These are phyloP conservation scores for Blera fallax DNA, from an alignment of 2,888 invertebrate genomes.

Conservation along the genomic window DNA sequence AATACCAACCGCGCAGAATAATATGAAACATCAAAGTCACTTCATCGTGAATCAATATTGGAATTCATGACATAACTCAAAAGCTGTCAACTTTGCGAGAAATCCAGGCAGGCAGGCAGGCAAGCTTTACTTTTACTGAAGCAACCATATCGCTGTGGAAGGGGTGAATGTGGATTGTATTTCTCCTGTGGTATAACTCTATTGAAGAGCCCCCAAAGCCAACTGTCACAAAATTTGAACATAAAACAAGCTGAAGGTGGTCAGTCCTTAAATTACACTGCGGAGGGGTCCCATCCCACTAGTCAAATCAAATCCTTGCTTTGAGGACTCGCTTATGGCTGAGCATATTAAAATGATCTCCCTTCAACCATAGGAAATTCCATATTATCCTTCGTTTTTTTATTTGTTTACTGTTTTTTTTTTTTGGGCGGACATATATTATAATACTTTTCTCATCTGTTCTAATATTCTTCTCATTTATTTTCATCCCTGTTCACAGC, in stretches of 20 bases:
- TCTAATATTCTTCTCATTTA: conserved; percentile 31
- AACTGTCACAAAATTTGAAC: no score
- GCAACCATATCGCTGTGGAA: no score
- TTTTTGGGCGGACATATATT: background rate
- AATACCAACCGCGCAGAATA: background rate
- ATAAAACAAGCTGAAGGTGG: no score
- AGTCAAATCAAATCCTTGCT: background rate
- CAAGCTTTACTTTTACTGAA: no score
- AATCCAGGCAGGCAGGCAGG: background rate
- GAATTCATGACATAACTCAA: background rate
- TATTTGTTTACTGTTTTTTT: background rate
- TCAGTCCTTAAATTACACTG: no score
- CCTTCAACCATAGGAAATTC: background rate
- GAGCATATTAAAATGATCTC: background rate
- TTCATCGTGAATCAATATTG: background rate
- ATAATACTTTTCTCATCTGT: conserved; percentile 28
- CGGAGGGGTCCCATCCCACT: no score
- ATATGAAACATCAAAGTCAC: background rate
- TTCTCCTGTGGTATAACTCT: no score
- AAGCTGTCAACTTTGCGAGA: no score
- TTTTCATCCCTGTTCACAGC: background rate
- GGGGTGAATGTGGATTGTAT: no score
- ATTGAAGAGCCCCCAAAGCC: no score
- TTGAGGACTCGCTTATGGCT: background rate
- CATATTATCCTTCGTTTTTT: background rate